These are phyloP conservation scores for Tinea trinotella DNA, from an alignment of 2,888 invertebrate genomes.

Conservation along the genomic window DNA sequence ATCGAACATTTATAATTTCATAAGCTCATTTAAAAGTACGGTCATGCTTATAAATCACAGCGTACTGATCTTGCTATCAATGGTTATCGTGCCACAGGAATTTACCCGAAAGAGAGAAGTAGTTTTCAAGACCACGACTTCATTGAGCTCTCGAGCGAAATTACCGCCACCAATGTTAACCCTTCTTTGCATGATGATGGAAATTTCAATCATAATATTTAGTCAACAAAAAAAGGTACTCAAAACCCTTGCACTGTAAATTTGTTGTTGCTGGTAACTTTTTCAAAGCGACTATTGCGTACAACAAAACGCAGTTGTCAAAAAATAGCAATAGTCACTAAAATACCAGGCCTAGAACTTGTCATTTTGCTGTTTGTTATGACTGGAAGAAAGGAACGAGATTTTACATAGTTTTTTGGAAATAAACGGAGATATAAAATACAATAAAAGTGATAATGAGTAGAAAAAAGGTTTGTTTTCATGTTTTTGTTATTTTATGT, in stretches of 20 bases:
- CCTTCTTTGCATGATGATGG: slow-evolving; percentile 28
- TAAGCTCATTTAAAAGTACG: too few species aligned
- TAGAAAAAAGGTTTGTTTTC: slow-evolving; percentile 29
- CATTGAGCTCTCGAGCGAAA: too few species aligned
- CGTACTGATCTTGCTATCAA: too few species aligned
- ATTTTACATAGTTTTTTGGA: slow-evolving; percentile 26
- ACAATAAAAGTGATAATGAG: slow-evolving; percentile 28
- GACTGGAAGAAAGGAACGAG: slow-evolving; percentile 28
- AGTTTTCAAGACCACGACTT: too few species aligned
- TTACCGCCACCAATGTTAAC: too few species aligned
- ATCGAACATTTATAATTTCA: too few species aligned
- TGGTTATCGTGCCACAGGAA: too few species aligned
- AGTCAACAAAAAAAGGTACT: slow-evolving; percentile 30
- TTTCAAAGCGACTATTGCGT: slow-evolving; percentile 28
- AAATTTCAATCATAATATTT: slow-evolving; percentile 32
- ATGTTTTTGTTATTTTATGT: slow-evolving; percentile 31
- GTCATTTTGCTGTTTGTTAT: slow-evolving; percentile 29
- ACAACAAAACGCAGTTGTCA: slow-evolving; percentile 31
- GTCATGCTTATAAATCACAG: too few species aligned
- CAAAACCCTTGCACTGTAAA: slow-evolving; percentile 32
- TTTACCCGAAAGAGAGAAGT: too few species aligned
- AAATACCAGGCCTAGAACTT: slow-evolving; percentile 30
- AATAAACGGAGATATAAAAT: slow-evolving; percentile 25
- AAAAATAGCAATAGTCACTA: slow-evolving; percentile 30
- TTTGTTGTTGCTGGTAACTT: slow-evolving; percentile 33